These are phyloP conservation scores for Pelecanoides urinatrix DNA, from an alignment of 2,113 vertebrate species.

Conservation along the genomic window DNA sequence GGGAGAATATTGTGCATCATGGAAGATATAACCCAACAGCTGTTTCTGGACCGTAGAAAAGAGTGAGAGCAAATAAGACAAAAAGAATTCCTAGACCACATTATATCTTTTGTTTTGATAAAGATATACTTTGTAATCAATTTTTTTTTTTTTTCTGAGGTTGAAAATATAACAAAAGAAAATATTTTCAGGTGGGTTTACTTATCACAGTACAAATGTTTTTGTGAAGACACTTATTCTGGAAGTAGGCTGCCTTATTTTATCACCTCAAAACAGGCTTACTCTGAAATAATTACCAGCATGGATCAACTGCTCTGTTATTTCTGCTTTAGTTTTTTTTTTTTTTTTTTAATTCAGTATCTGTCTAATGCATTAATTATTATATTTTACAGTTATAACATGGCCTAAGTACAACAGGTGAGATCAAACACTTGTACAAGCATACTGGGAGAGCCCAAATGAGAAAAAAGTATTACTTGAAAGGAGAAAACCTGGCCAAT, in stretches of 20 bases:
- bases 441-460: not conserved
- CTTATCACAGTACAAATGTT: not conserved
- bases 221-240: not conserved
- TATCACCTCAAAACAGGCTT: not conserved
- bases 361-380: not conserved
- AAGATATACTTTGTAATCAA: not conserved
- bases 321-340: not conserved
- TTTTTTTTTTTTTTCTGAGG: not conserved
- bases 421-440: not conserved
- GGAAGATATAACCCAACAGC: not conserved
- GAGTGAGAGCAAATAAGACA: not conserved
- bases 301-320: not conserved
- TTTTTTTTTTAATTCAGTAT: not conserved
- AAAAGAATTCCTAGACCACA: not conserved
- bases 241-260: not conserved
- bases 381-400: not conserved
- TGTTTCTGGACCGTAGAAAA: not conserved
- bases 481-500: not conserved
- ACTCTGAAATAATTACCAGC: not conserved
- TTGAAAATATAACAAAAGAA: not conserved
- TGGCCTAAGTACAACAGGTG: not conserved
- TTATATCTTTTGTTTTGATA: not conserved
- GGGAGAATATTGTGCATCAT: not conserved
- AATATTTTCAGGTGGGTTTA: not conserved
- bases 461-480: not conserved